Conservation (phyloP, 1,140 invertebrate species). For the Antheraea mylitta region DNA sequence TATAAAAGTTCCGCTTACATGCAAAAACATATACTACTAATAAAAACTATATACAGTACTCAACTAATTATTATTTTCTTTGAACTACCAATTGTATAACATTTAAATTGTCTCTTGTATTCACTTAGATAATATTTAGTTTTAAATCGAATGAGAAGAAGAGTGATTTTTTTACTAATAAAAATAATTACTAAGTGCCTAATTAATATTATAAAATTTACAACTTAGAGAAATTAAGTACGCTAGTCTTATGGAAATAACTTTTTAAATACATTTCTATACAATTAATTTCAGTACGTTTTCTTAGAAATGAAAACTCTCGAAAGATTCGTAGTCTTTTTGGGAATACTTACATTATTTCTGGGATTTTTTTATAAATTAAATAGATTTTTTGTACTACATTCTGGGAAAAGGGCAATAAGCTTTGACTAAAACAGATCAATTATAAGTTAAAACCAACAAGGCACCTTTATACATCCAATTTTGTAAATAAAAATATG, state of each 20-base stretch:
- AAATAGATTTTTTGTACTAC: too few species aligned
- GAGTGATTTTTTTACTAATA: background rate
- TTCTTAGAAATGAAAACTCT: too few species aligned
- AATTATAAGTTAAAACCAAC: too few species aligned
- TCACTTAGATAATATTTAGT: background rate
- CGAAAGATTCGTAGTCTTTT: background rate
- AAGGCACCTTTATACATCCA: too few species aligned
- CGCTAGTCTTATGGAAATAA: constrained; percentile 45
- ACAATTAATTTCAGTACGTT: background rate
- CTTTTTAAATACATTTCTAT: background rate
- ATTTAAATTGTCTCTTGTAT: background rate
- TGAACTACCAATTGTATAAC: background rate
- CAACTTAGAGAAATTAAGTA: constrained; percentile 39
- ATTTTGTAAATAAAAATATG: too few species aligned
- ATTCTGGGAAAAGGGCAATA: too few species aligned
- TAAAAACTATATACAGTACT: background rate
- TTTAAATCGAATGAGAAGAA: background rate
- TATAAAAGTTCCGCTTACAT: too few species aligned
- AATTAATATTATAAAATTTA: constrained; percentile 19
- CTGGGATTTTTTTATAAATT: too few species aligned
- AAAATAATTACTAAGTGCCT: background rate
- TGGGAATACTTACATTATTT: constrained; percentile 15
- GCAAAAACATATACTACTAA: too few species aligned
- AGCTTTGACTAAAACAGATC: too few species aligned
- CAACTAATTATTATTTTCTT: background rate